phyloP scores from a whole-genome alignment of 2,113 vertebrate species.

The Tragelaphus imberbis region DNA sequence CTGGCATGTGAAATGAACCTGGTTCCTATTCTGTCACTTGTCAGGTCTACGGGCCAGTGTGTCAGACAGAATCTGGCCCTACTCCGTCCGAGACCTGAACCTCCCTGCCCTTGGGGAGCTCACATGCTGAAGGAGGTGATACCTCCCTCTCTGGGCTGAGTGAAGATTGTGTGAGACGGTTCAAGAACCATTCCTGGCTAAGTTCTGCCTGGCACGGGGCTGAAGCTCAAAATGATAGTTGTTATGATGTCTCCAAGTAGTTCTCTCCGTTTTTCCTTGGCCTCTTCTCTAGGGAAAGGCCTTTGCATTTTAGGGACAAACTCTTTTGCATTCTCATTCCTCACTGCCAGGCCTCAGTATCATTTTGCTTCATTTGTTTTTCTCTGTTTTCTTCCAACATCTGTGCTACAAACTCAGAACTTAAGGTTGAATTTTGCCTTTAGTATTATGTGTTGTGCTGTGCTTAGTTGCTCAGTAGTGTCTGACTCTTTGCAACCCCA shows the following conservation, averaged over 20 bases:
- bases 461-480: not conserved
- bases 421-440: not conserved
- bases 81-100: not conserved
- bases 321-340: not conserved
- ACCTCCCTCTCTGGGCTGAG: not conserved
- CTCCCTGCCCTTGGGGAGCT: not conserved
- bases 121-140: rapidly evolving
- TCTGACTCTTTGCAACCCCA: not conserved
- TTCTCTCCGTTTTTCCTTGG: not conserved
- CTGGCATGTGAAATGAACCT: not conserved
- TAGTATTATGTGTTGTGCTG: not conserved
- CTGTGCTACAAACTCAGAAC: not conserved
- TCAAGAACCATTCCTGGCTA: rapidly evolving
- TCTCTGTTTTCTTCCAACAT: not conserved
- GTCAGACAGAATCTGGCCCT: not conserved
- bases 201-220: not conserved
- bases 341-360: not conserved
- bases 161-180: not conserved
- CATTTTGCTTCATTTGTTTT: not conserved
- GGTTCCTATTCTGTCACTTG: not conserved
- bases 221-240: rapidly evolving
- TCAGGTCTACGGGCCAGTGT: not conserved
- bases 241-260: rapidly evolving
- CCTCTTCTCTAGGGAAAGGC: not conserved
- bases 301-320: not conserved